Percentiles rank a stretch among this genome's conserved stretches.
Conservation (phyloP, 2,888 invertebrate genomes). For the Stratiomys singularior region DNA sequence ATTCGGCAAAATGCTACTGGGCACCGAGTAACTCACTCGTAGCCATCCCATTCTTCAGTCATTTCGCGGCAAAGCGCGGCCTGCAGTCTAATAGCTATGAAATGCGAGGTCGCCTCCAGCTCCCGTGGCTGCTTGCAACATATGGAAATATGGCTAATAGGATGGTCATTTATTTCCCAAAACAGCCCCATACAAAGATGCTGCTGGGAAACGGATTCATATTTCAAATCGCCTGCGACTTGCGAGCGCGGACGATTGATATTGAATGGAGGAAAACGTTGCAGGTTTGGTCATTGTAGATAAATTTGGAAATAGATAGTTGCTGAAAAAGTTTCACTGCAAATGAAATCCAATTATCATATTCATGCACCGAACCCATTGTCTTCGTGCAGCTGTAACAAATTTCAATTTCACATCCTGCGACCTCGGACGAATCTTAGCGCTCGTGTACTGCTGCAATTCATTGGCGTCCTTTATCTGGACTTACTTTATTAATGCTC, state of each 20-base stretch:
- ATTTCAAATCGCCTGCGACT: constrained; percentile 48
- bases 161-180: constrained; percentile 50
- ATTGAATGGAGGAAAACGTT: constrained; percentile 34
- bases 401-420: no score
- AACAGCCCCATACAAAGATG: constrained; percentile 37
- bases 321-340: constrained; percentile 1
- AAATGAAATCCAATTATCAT: constrained; percentile 25
- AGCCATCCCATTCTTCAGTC: constrained; percentile 51
- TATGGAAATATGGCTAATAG: constrained; percentile 51
- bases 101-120: constrained; percentile 20
- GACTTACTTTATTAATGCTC: background rate
- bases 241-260: constrained; percentile 13
- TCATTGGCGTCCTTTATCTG: background rate
- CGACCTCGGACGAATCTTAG: background rate
- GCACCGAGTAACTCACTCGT: constrained; percentile 49
- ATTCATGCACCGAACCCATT: background rate
- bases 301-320: constrained; percentile 37
- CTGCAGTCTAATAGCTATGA: constrained; percentile 31
- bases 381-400: no score
- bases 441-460: background rate
- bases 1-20: constrained; percentile 44
- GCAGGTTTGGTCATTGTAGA: constrained; percentile 23
- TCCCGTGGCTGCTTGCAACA: constrained; percentile 41
- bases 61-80: constrained; percentile 39
- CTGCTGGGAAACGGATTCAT: constrained; percentile 40